A percentile compares a stretch with the other conserved stretches of the same genome.
Evolutionary conservation across 2,797 vertebrate species (phyloP).

Genomic region (Simalia tracyae): DNA sequence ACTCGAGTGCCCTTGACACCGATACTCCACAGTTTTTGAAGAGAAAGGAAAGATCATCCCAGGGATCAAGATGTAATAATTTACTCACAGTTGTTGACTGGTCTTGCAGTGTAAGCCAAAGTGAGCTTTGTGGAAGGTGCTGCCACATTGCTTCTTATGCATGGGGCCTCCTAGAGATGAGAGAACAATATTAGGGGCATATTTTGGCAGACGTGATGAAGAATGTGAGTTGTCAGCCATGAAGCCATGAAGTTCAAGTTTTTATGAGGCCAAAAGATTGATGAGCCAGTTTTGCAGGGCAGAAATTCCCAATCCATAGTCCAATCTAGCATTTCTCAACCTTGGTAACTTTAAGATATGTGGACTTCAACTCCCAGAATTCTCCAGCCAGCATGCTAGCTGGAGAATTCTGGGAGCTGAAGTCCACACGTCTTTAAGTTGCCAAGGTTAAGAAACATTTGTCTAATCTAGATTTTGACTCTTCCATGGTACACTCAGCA

Average conservation of each 20-base stretch:
- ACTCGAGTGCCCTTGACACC: background rate
- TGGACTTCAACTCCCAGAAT: too few relatives aligned
- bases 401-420: background rate
- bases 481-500: background rate
- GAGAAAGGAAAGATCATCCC: background rate
- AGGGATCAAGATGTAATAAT: background rate
- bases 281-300: background rate
- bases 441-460: background rate
- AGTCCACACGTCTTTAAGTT: background rate
- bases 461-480: background rate
- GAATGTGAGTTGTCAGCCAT: background rate
- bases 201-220: background rate
- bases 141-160: background rate
- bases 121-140: background rate
- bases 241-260: background rate
- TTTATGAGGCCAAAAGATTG: background rate
- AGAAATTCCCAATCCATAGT: background rate
- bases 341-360: too few relatives aligned
- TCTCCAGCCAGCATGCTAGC: background rate
- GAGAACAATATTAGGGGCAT: background rate
- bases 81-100: conserved; percentile 17
- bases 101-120: background rate
- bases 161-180: background rate
- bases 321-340: background rate
- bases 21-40: background rate